Base-by-base conservation (phyloP, 2,888 invertebrate species). In the Drosophila testacea region DNA sequence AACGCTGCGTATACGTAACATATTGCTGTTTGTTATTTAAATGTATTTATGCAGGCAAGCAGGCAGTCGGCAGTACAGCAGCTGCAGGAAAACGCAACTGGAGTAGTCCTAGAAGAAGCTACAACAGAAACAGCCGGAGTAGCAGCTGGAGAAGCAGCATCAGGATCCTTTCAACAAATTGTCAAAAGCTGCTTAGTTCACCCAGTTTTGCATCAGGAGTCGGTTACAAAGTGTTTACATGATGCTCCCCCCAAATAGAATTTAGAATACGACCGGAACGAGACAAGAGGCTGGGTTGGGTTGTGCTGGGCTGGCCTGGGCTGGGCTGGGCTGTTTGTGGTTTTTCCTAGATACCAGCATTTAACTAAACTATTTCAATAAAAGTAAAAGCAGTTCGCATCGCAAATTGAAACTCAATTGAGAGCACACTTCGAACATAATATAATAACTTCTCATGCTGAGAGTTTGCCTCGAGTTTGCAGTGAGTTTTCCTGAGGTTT, bases 1-100 rank as follows among this genome's bases (percentile, higher is more conserved):
- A 51, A 56, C 70, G 63, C 32, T 79, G 74, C 83, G 81, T 86
- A 81, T 81, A 84, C 79, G 86, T 79, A 86, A 84, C 81, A 84
- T 83, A 84, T 86, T 84, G 79, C 75, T 68, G 62, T 74, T 63
- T 77, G 81, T 79, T 77, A 83, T 83, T 83, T 86, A 83, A 86
- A 83, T 83, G 84, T 75, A 83, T 83, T 83, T 83, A 83, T 83
- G 83, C 86, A 85, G 6, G 16, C 16, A 16, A 6, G 32, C 32
- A 32, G 32, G 32, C 32, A 6, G 32, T 6, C 32, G 55, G 52
- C 72, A 66, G 68, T 54, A 13, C 28, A 55, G 36, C 59, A 30
- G 48, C 60, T 13, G 44, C 32, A 32, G 32, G 6, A 9, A 6
- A 7, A 32, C 5, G 32, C 28, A 32, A 10, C 36, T n/a, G 41